Conservation (phyloP, 1,140 invertebrate species). For the Pseudomyrmex concolor region DNA sequence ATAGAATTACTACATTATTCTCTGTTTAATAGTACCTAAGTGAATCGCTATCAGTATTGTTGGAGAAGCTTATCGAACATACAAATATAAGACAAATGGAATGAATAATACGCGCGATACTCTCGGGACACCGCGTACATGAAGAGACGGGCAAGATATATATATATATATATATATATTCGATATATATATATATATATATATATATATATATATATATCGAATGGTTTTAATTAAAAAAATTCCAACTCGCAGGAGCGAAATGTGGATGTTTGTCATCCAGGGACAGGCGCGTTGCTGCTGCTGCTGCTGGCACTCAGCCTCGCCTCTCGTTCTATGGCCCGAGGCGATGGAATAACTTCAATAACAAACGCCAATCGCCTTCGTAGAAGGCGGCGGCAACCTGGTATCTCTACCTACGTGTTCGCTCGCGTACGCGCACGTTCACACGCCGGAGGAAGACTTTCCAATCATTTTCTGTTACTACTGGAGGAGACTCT, state of each 20-base stretch:
- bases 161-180: too few relatives aligned
- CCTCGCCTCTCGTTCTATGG: constrained; percentile 80
- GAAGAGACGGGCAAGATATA: constrained; percentile 58
- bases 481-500: not conserved
- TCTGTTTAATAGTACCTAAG: too few relatives aligned
- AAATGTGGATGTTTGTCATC: constrained; percentile 80
- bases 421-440: constrained; percentile 32
- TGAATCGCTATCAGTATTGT: not conserved
- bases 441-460: constrained; percentile 11
- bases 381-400: constrained; percentile 67
- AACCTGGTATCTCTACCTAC: constrained; percentile 58
- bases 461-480: constrained; percentile 59
- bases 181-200: too few relatives aligned
- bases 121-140: constrained; percentile 66
- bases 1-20: too few relatives aligned
- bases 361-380: constrained; percentile 79
- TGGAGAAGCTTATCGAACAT: not conserved
- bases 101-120: constrained; percentile 4
- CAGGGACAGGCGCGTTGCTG: constrained; percentile 74
- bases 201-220: constrained; percentile 23
- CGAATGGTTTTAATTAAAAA: constrained; percentile 73
- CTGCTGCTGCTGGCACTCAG: constrained; percentile 58
- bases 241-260: constrained; percentile 71
- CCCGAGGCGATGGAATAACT: constrained; percentile 82
- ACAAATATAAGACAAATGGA: not conserved